Percentiles rank a stretch among this genome's conserved stretches.
Evolutionary conservation across 2,797 vertebrate genomes (phyloP).

Genomic region (Poecilia wingei): DNA sequence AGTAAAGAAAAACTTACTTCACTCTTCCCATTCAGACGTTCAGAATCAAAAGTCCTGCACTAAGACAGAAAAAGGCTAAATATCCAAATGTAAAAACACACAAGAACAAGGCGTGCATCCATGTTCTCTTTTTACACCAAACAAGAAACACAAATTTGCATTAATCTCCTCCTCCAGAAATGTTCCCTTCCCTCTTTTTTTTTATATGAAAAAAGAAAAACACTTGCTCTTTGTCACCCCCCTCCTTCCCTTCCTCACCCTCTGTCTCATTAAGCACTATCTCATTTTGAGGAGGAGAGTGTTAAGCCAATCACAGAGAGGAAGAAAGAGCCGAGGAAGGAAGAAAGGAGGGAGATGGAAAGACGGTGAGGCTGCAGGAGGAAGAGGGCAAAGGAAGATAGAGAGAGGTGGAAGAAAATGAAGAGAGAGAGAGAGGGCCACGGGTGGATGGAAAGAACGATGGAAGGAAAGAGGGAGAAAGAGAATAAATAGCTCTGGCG

Average conservation of each 20-base stretch:
- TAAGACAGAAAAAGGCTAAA: conserved; percentile 1
- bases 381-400: conserved; percentile 61
- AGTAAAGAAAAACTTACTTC: neutral
- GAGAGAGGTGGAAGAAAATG: conserved; percentile 44
- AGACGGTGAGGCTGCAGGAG: conserved; percentile 55
- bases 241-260: conserved; percentile 62
- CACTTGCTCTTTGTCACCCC: conserved; percentile 72
- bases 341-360: conserved; percentile 36
- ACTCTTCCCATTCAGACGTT: neutral
- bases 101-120: conserved; percentile 12
- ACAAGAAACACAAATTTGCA: conserved; percentile 63
- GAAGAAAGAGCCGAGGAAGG: conserved; percentile 66
- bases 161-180: conserved; percentile 74
- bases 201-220: conserved; percentile 52
- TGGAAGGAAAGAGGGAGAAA: conserved; percentile 55
- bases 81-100: neutral
- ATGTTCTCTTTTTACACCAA: conserved; percentile 52
- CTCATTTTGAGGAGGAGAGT: conserved; percentile 75
- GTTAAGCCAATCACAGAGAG: conserved; percentile 75
- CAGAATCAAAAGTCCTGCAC: neutral
- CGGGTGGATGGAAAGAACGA: conserved; percentile 49
- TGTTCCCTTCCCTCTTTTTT: conserved; percentile 50
- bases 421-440: conserved; percentile 49
- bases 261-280: conserved; percentile 75
- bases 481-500: conserved; percentile 79